Conservation (phyloP, 2,113 vertebrate species). For the Oryzias javanicus region DNA sequence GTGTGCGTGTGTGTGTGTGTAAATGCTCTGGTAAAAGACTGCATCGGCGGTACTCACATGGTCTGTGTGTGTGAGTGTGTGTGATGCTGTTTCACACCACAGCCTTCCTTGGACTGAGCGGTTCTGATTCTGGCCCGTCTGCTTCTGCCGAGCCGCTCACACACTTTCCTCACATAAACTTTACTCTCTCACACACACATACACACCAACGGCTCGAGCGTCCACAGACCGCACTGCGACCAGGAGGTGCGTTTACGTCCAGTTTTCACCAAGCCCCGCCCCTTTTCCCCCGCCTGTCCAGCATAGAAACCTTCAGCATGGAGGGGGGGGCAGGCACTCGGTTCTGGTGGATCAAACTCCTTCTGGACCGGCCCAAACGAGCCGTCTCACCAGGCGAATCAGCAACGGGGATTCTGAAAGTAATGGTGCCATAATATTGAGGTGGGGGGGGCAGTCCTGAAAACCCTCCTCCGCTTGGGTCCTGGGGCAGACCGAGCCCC, state of each 20-base stretch:
- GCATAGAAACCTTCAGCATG: slow-evolving; percentile 29
- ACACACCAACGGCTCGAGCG: slow-evolving; percentile 31
- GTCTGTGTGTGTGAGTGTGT: slow-evolving; percentile 12
- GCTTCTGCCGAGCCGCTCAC: slow-evolving; percentile 49
- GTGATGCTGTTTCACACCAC: slow-evolving; percentile 52
- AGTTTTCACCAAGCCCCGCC: slow-evolving; percentile 61
- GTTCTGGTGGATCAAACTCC: slow-evolving; percentile 36
- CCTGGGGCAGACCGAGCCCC: slow-evolving; percentile 25
- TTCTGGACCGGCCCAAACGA: not conserved
- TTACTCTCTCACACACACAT: slow-evolving; percentile 12
- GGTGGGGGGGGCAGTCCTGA: slow-evolving; percentile 15
- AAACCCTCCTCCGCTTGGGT: slow-evolving; percentile 29
- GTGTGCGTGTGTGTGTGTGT: slow-evolving; percentile 55
- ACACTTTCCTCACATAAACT: slow-evolving; percentile 19
- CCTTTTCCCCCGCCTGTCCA: slow-evolving; percentile 58
- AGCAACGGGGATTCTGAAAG: not conserved
- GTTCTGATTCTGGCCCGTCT: slow-evolving; percentile 48
- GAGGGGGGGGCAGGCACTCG: slow-evolving; percentile 58
- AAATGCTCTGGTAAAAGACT: slow-evolving; percentile 70
- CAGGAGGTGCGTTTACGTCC: slow-evolving; percentile 51
- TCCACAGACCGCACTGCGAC: slow-evolving; percentile 54
- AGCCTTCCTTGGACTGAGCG: slow-evolving; percentile 54
- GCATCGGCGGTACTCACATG: slow-evolving; percentile 46
- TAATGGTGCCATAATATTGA: slow-evolving; percentile 29
- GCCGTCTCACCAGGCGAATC: too few relatives aligned